These are phyloP conservation scores for Ectropis crepuscularia DNA, from an alignment of 2,888 invertebrate species.

Conservation along the genomic window DNA sequence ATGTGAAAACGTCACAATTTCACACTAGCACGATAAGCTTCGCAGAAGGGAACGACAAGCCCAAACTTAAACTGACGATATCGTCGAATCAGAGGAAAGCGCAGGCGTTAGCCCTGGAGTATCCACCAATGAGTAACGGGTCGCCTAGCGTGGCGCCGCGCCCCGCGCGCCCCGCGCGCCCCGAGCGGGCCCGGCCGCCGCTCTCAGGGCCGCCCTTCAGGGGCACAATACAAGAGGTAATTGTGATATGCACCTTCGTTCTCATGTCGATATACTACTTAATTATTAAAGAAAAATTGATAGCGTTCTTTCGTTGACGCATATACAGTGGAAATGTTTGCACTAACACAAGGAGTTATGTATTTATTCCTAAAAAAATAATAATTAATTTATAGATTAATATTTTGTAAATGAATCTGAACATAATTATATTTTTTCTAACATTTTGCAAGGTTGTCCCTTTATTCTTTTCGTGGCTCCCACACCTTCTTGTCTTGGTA, in stretches of 20 bases:
- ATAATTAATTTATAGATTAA: constrained; percentile 37
- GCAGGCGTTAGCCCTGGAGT: constrained; percentile 22
- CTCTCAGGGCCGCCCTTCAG: constrained; percentile 46
- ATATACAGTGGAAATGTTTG: constrained; percentile 60
- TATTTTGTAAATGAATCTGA: constrained; percentile 56
- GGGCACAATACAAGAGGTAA: constrained; percentile 73
- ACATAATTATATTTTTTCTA: constrained; percentile 54
- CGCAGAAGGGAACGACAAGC: constrained; percentile 72
- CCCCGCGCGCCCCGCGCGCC: constrained; percentile 47
- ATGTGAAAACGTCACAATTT: constrained; percentile 60
- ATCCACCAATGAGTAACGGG: constrained; percentile 49
- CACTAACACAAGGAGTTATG: constrained; percentile 61
- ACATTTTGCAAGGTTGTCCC: constrained; percentile 58
- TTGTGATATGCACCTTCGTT: constrained; percentile 74
- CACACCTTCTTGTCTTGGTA: constrained; percentile 25
- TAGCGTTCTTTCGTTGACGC: constrained; percentile 55
- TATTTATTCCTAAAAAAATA: constrained; percentile 29
- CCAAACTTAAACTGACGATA: constrained; percentile 71
- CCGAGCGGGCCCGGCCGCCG: constrained; percentile 38
- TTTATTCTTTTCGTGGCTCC: constrained; percentile 50
- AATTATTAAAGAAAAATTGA: constrained; percentile 58
- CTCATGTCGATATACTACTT: constrained; percentile 71
- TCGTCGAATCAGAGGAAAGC: constrained; percentile 68
- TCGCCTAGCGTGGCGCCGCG: constrained; percentile 46
- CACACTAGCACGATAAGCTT: constrained; percentile 80